Evolutionary conservation across 2,888 invertebrate genomes (phyloP), one percentile per base, ranked within the genome.

Genomic region (Scaptodrosophila latifasciaeformis): DNA sequence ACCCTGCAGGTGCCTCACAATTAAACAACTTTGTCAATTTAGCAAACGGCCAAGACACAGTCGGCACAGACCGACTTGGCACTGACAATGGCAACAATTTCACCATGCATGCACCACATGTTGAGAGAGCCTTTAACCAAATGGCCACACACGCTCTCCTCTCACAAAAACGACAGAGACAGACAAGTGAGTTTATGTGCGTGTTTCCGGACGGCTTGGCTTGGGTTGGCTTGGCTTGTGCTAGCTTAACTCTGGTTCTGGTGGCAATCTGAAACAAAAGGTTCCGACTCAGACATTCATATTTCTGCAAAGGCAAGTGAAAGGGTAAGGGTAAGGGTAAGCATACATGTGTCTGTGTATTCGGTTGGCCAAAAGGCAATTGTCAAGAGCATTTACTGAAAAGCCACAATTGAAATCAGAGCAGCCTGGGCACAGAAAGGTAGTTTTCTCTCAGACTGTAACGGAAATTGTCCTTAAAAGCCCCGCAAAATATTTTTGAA

Each of bases 1-100:
- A 72, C 49, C 66, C 66, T 55, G 35, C 37, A 53, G 69, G 47
- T 54, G 24, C 31, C 31, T 17, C 40, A 35, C 53, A 65, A 64
- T 65, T 64, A 51, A 55, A 52, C 59, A 60, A 60, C 56, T 62
- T 71, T 62, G 62, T 54, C 62, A 64, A 54, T 59, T 59, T 51
- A 54, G 30, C 47, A 45, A 24, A 31, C 48, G 49, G 37, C 42
- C 43, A 7, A 44, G 18, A 51, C 24, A 49, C 24, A 49, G 6
- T 15, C 2, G 17, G 3, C 17, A 17, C 24, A 37, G 15, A 18
- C 24, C n/a, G 24, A 24, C 3, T 7, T 7, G 24, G 18, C 37
- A 37, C 15, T 9, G 17, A 17, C 37, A 37, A 37, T 7, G 13
- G 9, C 37, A 7, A 37, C 37, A 18, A 37, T 24, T 24, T 3